Evolutionary conservation across 2,113 vertebrate genomes (phyloP).

Genomic region (Pelmatolapia mariae): DNA sequence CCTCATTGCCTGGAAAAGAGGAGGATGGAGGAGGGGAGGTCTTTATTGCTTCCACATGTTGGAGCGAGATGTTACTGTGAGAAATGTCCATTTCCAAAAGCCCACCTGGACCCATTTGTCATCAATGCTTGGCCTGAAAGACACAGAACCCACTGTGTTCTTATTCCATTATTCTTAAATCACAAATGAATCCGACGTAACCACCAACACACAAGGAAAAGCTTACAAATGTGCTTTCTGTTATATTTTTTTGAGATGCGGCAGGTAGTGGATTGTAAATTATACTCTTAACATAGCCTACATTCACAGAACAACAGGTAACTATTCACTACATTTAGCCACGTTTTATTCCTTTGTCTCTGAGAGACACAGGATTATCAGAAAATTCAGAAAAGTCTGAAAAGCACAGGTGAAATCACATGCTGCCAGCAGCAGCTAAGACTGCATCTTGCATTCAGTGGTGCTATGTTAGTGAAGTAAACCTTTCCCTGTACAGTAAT

Average conservation of each 20-base stretch:
- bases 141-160: not conserved
- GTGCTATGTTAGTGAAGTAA: not conserved
- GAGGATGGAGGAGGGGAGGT: not conserved
- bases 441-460: not conserved
- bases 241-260: not conserved
- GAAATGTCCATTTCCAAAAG: not conserved
- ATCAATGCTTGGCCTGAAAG: not conserved
- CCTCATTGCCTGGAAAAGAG: slow-evolving; percentile 1
- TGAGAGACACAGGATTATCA: not conserved
- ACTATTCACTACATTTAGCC: not conserved
- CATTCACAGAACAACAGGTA: not conserved
- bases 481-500: not conserved
- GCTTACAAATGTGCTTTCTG: not conserved
- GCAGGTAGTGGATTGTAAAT: not conserved
- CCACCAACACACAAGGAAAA: not conserved
- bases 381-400: not conserved
- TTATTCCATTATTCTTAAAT: not conserved
- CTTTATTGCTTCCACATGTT: slow-evolving; percentile 48
- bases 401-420: not conserved
- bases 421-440: not conserved
- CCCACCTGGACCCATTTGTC: not conserved
- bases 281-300: not conserved
- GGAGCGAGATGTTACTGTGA: not conserved
- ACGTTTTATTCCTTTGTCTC: not conserved
- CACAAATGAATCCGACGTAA: not conserved